These are phyloP conservation scores for Rhorus exstirpatorius DNA, from an alignment of 2,888 invertebrate genomes.

Conservation along the genomic window DNA sequence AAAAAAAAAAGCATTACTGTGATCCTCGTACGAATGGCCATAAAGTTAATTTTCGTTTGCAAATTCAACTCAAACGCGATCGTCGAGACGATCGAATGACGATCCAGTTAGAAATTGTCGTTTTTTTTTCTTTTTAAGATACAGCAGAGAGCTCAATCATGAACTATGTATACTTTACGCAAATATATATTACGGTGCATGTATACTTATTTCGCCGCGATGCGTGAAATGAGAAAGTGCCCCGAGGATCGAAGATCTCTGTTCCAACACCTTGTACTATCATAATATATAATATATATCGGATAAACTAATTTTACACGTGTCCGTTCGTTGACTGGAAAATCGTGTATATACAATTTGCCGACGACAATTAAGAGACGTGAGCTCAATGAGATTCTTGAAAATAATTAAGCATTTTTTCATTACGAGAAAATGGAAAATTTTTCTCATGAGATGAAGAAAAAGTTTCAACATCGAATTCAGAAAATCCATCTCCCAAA, in stretches of 20 bases:
- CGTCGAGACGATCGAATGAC: constrained; percentile 17
- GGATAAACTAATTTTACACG: constrained; percentile 30
- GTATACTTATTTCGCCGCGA: constrained; percentile 33
- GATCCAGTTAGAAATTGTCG: constrained; percentile 44
- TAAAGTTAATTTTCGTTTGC: neutral
- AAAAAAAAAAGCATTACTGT: too few relatives aligned
- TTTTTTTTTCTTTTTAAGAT: constrained; percentile 8
- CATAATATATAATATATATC: too few relatives aligned
- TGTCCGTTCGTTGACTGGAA: constrained; percentile 11
- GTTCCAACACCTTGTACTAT: constrained; percentile 34
- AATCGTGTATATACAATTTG: constrained; percentile 7
- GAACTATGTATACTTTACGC: neutral
- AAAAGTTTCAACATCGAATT: too few relatives aligned
- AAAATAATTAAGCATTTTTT: too few relatives aligned
- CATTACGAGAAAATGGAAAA: too few relatives aligned
- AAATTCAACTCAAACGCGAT: neutral
- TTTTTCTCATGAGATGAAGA: too few relatives aligned
- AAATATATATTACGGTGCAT: neutral
- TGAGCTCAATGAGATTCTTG: too few relatives aligned
- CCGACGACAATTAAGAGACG: too few relatives aligned
- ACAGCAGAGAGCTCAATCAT: neutral
- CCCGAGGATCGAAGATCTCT: constrained; percentile 47
- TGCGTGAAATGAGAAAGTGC: constrained; percentile 64
- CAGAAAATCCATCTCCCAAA: too few relatives aligned
- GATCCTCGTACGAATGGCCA: too few relatives aligned